A percentile compares a stretch with the other conserved stretches of the same genome.
Evolutionary conservation across 1,140 invertebrate genomes (phyloP).

Genomic region (Brachionus paranguensis): DNA sequence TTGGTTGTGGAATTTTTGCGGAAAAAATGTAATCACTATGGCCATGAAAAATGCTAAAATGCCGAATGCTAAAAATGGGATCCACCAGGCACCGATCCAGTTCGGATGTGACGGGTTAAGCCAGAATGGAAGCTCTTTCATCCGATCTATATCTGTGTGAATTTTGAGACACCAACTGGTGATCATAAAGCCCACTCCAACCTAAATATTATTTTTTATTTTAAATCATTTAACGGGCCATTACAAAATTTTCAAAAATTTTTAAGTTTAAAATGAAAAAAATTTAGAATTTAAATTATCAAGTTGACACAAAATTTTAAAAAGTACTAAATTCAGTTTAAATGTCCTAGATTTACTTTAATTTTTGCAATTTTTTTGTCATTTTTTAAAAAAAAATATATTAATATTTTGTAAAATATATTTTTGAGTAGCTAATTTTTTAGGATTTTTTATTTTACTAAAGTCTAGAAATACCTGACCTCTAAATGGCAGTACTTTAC

Average conservation of each 20-base stretch:
- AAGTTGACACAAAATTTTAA: too few species aligned
- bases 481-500: too few species aligned
- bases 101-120: constrained; percentile 29
- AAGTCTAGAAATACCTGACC: too few species aligned
- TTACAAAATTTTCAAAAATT: too few species aligned
- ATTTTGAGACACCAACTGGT: constrained; percentile 12
- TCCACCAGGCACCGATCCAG: constrained; percentile 39
- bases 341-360: too few species aligned
- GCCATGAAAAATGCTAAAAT: not conserved
- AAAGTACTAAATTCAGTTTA: too few species aligned
- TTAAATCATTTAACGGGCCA: too few species aligned
- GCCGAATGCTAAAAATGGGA: constrained; percentile 14
- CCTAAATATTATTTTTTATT: not conserved
- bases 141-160: constrained; percentile 22
- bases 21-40: not conserved
- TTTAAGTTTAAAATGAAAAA: not conserved
- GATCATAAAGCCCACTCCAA: constrained; percentile 32
- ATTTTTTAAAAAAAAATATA: too few species aligned
- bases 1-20: not conserved
- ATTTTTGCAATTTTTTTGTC: too few species aligned
- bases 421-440: too few species aligned
- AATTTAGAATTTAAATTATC: not conserved
- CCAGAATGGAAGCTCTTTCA: constrained; percentile 17
- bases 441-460: too few species aligned
- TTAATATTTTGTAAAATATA: too few species aligned